These are phyloP conservation scores for Harlomillsia oculata DNA, from an alignment of 1,140 invertebrate genomes.

Conservation along the genomic window DNA sequence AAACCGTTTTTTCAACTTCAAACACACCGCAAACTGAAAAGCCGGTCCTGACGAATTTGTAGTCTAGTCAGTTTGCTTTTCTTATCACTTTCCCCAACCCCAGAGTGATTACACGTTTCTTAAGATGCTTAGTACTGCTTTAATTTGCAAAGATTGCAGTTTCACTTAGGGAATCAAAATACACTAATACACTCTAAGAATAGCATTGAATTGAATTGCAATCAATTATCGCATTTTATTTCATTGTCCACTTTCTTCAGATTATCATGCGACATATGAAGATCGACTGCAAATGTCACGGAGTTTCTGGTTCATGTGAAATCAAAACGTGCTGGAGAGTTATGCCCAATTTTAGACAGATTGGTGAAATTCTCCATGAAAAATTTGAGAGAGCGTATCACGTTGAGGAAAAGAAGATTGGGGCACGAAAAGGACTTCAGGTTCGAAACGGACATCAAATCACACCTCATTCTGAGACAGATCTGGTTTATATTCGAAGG, in stretches of 20 bases:
- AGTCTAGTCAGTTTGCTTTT: no score
- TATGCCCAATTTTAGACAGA: slow-evolving; percentile 43
- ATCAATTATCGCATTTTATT: no score
- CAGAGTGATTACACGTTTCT: no score
- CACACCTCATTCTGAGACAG: slow-evolving; percentile 38
- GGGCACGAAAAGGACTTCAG: slow-evolving; percentile 34
- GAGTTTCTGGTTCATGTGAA: slow-evolving; percentile 56
- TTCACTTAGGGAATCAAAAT: not conserved
- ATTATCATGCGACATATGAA: slow-evolving; percentile 47
- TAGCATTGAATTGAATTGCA: not conserved
- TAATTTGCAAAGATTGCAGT: no score
- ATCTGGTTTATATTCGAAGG: slow-evolving; percentile 45
- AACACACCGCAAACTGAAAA: not conserved
- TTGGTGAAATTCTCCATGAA: slow-evolving; percentile 35
- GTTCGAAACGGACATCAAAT: slow-evolving; percentile 14
- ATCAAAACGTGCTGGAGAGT: slow-evolving; percentile 57
- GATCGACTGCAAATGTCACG: slow-evolving; percentile 57
- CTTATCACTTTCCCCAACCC: no score
- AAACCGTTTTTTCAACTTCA: not conserved
- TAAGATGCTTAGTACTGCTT: no score
- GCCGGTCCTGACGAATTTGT: not conserved
- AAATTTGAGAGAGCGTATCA: slow-evolving; percentile 42
- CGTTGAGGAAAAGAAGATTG: slow-evolving; percentile 37
- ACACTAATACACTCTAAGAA: not conserved
- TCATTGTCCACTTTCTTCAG: slow-evolving; percentile 36